phyloP scores from a whole-genome alignment of 2,113 vertebrate genomes.

The Columbina picui region DNA sequence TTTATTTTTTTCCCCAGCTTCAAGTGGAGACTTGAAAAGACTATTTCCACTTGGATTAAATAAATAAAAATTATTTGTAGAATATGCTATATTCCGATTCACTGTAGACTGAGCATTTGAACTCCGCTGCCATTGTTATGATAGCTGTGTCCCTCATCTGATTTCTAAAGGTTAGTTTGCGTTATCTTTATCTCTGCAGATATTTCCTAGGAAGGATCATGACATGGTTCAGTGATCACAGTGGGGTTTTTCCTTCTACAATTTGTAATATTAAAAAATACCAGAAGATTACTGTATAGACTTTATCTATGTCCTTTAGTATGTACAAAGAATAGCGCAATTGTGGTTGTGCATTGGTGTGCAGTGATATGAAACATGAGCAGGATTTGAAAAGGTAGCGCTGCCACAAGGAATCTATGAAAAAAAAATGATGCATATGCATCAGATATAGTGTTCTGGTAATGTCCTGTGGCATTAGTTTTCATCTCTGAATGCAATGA shows the following conservation, averaged over 20 bases:
- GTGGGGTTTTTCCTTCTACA: slow-evolving; percentile 66
- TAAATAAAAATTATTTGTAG: slow-evolving; percentile 25
- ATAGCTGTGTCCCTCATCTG: slow-evolving; percentile 65
- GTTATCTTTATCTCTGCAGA: slow-evolving; percentile 71
- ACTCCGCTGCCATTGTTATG: slow-evolving; percentile 57
- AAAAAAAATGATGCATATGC: slow-evolving; percentile 57
- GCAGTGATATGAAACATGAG: slow-evolving; percentile 75
- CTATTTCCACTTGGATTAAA: slow-evolving; percentile 28
- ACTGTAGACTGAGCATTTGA: slow-evolving; percentile 50
- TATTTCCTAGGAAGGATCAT: slow-evolving; percentile 69
- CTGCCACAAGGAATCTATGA: slow-evolving; percentile 57
- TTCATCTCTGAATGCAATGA: slow-evolving; percentile 39
- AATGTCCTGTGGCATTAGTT: slow-evolving; percentile 63
- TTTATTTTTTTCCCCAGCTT: background rate
- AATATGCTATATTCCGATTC: background rate
- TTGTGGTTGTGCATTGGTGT: slow-evolving; percentile 75
- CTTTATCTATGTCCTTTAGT: slow-evolving; percentile 67
- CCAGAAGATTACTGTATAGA: slow-evolving; percentile 73
- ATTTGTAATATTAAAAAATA: slow-evolving; percentile 77
- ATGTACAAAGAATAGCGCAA: slow-evolving; percentile 66
- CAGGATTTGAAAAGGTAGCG: slow-evolving; percentile 64
- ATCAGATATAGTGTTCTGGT: slow-evolving; percentile 61
- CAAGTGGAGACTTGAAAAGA: slow-evolving; percentile 13
- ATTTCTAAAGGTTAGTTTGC: slow-evolving; percentile 71
- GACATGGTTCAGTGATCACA: slow-evolving; percentile 72